Percentiles rank a stretch among this genome's conserved stretches.
phyloP scores from a whole-genome alignment of 1,140 invertebrate species.

The Phymastichus coffea region DNA sequence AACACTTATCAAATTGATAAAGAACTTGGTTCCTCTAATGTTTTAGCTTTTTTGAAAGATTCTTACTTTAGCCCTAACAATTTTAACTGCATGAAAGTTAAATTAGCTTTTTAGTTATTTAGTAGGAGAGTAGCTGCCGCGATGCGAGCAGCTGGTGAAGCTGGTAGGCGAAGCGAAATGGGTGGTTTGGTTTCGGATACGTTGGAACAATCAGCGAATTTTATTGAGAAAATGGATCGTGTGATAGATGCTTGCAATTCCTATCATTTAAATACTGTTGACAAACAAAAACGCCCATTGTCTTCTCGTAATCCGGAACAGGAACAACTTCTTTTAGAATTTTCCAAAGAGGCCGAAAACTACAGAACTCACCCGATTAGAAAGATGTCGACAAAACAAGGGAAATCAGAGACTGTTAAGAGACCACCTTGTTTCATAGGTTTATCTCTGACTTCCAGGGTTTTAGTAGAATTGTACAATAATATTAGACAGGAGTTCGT shows the following conservation, averaged over 20 bases:
- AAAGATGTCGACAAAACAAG: neutral
- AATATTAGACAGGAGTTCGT: neutral
- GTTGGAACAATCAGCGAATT: too few species aligned
- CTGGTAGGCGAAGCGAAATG: neutral
- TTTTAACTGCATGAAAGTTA: too few species aligned
- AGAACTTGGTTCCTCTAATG: neutral
- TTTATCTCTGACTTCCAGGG: neutral
- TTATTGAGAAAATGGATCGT: too few species aligned
- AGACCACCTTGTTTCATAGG: neutral
- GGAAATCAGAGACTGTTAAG: neutral
- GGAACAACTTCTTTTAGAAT: neutral
- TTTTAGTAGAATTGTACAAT: neutral
- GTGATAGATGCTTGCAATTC: neutral
- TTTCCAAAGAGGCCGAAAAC: neutral
- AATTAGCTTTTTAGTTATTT: too few species aligned
- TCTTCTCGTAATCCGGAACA: neutral
- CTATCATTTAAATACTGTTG: neutral
- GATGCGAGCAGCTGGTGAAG: neutral
- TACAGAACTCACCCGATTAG: neutral
- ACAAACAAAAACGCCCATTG: neutral
- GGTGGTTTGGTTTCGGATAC: neutral
- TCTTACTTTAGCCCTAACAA: too few species aligned
- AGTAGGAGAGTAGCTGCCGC: too few species aligned
- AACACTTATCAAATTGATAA: neutral
- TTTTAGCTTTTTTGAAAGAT: too few species aligned